Conservation (phyloP, 1,140 invertebrate genomes). For the Geopemphigus sp. region DNA sequence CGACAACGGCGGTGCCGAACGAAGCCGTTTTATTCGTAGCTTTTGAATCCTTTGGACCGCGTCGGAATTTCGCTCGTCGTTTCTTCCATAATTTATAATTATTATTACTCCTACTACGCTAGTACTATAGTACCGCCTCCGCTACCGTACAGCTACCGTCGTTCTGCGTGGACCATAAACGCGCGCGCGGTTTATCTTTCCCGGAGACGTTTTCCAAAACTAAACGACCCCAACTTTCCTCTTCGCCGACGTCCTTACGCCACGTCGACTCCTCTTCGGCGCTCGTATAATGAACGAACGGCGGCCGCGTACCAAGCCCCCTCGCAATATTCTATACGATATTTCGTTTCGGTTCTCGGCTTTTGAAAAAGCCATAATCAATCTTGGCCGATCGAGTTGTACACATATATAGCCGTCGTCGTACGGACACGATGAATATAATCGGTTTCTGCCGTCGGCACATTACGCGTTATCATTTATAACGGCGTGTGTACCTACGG, state of each 20-base stretch:
- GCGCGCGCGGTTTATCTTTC: no score
- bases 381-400: not conserved
- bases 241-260: not conserved
- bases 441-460: not conserved
- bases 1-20: no score
- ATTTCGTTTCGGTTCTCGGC: no score
- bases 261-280: not conserved
- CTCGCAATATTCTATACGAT: no score
- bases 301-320: not conserved
- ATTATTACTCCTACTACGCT: not conserved
- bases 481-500: no score
- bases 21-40: slow-evolving; percentile 16
- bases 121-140: no score
- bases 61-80: not conserved
- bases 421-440: not conserved
- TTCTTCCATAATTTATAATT: not conserved
- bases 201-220: no score
- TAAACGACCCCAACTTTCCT: not conserved
- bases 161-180: no score
- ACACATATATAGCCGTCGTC: not conserved
- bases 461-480: not conserved
- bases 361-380: not conserved
- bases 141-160: no score
- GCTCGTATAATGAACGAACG: slow-evolving; percentile 19
- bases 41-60: slow-evolving; percentile 40